A percentile compares a stretch with the other conserved stretches of the same genome.
Evolutionary conservation across 2,797 vertebrate genomes (phyloP).

Genomic region (Pantherophis alleghaniensis): DNA sequence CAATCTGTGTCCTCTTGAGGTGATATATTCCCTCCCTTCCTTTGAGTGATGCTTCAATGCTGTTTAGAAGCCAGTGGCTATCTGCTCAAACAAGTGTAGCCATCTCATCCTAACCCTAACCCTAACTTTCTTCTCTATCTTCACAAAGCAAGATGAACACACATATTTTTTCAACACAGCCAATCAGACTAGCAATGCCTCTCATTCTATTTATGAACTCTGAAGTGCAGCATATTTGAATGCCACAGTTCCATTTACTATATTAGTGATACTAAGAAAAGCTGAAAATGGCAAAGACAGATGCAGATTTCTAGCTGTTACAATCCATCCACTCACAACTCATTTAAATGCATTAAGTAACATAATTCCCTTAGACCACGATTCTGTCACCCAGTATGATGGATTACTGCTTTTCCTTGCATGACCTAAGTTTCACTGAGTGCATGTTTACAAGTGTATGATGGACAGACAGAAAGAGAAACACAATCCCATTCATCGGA

Average conservation of each 20-base stretch:
- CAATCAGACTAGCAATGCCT: background rate
- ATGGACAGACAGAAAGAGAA: background rate
- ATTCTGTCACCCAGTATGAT: background rate
- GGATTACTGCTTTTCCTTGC: background rate
- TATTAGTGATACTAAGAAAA: background rate
- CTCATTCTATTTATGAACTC: background rate
- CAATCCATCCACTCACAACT: background rate
- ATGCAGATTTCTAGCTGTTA: background rate
- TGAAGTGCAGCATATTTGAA: background rate
- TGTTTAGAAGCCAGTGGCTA: background rate
- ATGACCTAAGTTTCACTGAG: background rate
- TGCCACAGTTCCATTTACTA: background rate
- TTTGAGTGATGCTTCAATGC: background rate
- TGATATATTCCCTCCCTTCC: background rate
- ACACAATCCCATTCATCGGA: background rate
- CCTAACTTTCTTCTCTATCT: background rate
- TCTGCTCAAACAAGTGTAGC: background rate
- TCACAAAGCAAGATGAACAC: background rate
- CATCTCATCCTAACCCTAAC: background rate
- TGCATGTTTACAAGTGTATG: background rate
- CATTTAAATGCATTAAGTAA: conserved; percentile 11
- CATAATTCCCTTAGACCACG: background rate
- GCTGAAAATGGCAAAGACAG: background rate
- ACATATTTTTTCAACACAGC: background rate
- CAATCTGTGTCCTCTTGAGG: background rate